Conservation (phyloP, 1,140 invertebrate species). For the Zelostemma sp. region DNA sequence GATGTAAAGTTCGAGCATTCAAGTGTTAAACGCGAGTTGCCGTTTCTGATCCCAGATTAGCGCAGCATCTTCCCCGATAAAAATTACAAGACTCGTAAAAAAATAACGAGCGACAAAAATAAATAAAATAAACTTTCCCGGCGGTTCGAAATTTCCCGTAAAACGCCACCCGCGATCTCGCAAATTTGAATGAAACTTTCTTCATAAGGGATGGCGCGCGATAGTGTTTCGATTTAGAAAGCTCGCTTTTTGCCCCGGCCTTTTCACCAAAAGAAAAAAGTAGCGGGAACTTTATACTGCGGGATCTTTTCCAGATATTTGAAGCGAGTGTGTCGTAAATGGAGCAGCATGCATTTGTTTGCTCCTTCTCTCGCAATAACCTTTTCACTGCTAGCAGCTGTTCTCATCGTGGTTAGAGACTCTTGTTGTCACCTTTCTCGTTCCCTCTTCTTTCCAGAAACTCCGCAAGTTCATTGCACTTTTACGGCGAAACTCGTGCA, state of each 20-base stretch:
- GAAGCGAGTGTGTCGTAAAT: slow-evolving; percentile 45
- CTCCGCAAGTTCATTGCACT: slow-evolving; percentile 40
- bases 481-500: slow-evolving; percentile 23
- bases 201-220: slow-evolving; percentile 2
- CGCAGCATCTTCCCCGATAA: background rate
- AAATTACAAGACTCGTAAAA: background rate
- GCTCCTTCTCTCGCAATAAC: slow-evolving; percentile 38
- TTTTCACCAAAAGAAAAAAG: slow-evolving; percentile 16
- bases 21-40: background rate
- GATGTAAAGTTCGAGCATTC: background rate
- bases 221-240: slow-evolving; percentile 3
- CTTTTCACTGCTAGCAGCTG: slow-evolving; percentile 48
- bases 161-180: background rate
- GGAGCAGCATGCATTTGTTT: slow-evolving; percentile 33
- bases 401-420: slow-evolving; percentile 41
- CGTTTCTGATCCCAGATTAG: background rate
- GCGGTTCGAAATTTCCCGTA: no score
- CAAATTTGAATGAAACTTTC: slow-evolving; percentile 2
- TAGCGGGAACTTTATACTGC: slow-evolving; percentile 21
- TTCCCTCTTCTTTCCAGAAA: slow-evolving; percentile 33
- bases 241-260: background rate
- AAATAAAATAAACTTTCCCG: no score
- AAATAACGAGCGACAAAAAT: background rate
- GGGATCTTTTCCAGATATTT: slow-evolving; percentile 39
- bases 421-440: slow-evolving; percentile 38